These are phyloP conservation scores for Blera fallax DNA, from an alignment of 2,888 invertebrate genomes.

Conservation along the genomic window DNA sequence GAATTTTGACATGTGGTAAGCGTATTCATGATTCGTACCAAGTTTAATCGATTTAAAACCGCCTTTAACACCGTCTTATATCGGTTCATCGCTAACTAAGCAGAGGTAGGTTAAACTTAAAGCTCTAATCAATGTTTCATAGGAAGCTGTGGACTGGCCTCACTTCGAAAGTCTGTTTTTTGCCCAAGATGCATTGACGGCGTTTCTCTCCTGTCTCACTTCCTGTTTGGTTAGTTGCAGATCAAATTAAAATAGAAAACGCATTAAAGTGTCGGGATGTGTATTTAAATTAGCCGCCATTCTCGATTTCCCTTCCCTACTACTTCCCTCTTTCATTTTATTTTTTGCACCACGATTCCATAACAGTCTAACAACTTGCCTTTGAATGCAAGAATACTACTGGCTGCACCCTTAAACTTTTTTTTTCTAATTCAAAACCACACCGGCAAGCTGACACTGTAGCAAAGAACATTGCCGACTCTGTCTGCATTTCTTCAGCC, in stretches of 20 bases:
- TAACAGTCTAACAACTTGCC: background rate
- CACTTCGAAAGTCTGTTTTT: no score
- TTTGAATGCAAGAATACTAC: background rate
- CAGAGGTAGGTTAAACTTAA: no score
- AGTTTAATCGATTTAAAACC: no score
- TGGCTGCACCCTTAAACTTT: constrained; percentile 14
- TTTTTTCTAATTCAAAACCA: constrained; percentile 4
- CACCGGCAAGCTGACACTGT: constrained; percentile 1
- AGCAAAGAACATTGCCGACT: background rate
- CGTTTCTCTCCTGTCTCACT: background rate
- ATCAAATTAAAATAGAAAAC: background rate
- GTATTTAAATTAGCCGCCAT: background rate
- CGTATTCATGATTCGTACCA: no score
- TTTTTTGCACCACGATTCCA: background rate
- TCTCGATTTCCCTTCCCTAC: background rate
- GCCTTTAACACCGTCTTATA: no score
- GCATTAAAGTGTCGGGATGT: background rate
- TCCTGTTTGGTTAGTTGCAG: background rate
- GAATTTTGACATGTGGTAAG: no score
- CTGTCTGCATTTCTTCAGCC: background rate
- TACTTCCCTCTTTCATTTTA: background rate
- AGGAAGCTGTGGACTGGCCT: no score
- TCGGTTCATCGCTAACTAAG: no score
- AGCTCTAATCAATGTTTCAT: no score
- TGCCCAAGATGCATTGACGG: no score